Evolutionary conservation across 1,140 invertebrate species (phyloP).

Genomic region (Drosophila arawakana): DNA sequence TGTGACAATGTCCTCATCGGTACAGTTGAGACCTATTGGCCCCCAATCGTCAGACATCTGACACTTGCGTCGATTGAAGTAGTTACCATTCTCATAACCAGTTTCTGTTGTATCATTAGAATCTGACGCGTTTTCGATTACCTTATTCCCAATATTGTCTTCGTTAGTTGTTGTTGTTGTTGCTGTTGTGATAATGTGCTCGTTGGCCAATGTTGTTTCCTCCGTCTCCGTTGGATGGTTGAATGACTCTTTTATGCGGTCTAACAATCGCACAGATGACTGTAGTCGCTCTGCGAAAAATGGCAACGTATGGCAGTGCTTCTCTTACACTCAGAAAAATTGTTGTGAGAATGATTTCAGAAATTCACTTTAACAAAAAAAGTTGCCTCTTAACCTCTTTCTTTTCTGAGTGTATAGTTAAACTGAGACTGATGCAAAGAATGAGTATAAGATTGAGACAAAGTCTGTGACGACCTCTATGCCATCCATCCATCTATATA

Average conservation of each 20-base stretch:
- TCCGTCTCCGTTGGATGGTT: conserved; percentile 33
- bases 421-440: background rate
- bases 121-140: conserved; percentile 12
- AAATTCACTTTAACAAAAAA: too few relatives aligned
- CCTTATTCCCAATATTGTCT: conserved; percentile 10
- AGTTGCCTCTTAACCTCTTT: too few relatives aligned
- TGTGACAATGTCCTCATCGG: conserved; percentile 53
- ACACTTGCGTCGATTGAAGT: conserved; percentile 58
- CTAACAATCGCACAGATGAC: conserved; percentile 49
- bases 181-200: conserved; percentile 37
- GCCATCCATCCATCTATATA: background rate
- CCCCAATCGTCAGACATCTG: conserved; percentile 68
- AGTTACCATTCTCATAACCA: conserved; percentile 29
- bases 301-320: conserved; percentile 4
- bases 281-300: conserved; percentile 55
- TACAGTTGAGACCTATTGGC: conserved; percentile 65
- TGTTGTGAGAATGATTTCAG: too few relatives aligned
- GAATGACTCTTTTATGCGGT: conserved; percentile 52
- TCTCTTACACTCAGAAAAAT: background rate
- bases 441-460: background rate
- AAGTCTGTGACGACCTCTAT: background rate
- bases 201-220: conserved; percentile 32
- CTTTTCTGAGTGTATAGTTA: too few relatives aligned
- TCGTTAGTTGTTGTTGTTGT: background rate
- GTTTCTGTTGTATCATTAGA: background rate